Conservation (phyloP, 2,113 vertebrate genomes). For the human (Homo sapiens) region DNA sequence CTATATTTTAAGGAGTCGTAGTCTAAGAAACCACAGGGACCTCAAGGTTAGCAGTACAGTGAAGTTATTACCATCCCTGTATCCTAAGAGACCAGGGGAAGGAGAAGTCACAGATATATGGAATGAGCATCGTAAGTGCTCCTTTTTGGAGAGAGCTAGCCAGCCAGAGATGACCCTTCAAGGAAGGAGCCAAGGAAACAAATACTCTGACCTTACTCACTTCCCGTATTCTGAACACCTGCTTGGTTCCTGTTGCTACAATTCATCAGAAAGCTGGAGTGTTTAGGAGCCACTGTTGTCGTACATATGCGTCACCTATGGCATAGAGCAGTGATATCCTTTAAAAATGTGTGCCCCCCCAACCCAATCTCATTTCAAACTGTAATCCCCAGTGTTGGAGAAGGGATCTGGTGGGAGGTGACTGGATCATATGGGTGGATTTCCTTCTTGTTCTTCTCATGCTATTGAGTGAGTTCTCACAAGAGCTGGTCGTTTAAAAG, state of each 20-base stretch:
- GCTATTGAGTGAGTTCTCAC: too few species aligned
- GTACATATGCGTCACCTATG: too few species aligned
- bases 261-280: neutral
- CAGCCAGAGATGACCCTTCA: neutral
- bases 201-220: neutral
- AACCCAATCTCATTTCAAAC: too few species aligned
- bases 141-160: neutral
- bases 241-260: neutral
- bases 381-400: too few species aligned
- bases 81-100: neutral
- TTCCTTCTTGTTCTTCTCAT: too few species aligned
- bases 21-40: neutral
- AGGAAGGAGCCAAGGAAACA: neutral
- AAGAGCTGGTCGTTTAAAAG: too few species aligned
- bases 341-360: too few species aligned
- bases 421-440: too few species aligned
- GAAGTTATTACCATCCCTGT: neutral
- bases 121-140: neutral
- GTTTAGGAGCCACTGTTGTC: neutral
- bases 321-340: neutral
- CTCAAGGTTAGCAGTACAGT: neutral
- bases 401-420: too few species aligned
- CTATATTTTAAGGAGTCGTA: neutral
- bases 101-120: neutral
- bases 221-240: neutral